Percentiles rank a stretch among this genome's conserved stretches.
phyloP scores from a whole-genome alignment of 2,888 invertebrate species.

The Cremastobaeus sp. region DNA sequence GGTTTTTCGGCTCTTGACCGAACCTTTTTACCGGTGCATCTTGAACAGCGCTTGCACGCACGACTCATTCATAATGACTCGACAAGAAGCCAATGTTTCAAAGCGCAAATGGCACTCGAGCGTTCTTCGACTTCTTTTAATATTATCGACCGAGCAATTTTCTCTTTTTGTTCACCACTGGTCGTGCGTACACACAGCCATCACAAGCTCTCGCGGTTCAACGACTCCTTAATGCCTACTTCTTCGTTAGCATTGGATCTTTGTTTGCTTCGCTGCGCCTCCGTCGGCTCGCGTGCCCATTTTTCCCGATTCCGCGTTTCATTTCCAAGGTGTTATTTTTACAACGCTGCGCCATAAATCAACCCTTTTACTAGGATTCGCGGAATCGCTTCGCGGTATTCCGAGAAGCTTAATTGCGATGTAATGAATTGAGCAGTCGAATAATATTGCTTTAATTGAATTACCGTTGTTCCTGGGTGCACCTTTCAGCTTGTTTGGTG shows the following conservation, averaged over 20 bases:
- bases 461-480: too few relatives aligned
- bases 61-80: conserved; percentile 38
- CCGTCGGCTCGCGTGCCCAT: conserved; percentile 27
- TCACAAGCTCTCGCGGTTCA: conserved; percentile 54
- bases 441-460: too few relatives aligned
- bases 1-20: neutral
- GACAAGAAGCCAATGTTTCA: conserved; percentile 32
- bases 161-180: conserved; percentile 34
- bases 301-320: conserved; percentile 32
- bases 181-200: conserved; percentile 28
- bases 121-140: conserved; percentile 49
- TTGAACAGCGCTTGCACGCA: conserved; percentile 14
- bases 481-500: too few relatives aligned
- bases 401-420: too few relatives aligned
- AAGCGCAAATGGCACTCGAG: conserved; percentile 42
- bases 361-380: conserved; percentile 22
- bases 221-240: conserved; percentile 54
- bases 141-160: conserved; percentile 51
- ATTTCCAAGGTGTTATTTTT: conserved; percentile 40
- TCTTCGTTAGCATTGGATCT: conserved; percentile 49
- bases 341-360: conserved; percentile 10
- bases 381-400: too few relatives aligned
- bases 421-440: too few relatives aligned
- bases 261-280: neutral
- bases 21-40: conserved; percentile 21